phyloP scores from a whole-genome alignment of 2,113 vertebrate species.

The Daubentonia madagascariensis region DNA sequence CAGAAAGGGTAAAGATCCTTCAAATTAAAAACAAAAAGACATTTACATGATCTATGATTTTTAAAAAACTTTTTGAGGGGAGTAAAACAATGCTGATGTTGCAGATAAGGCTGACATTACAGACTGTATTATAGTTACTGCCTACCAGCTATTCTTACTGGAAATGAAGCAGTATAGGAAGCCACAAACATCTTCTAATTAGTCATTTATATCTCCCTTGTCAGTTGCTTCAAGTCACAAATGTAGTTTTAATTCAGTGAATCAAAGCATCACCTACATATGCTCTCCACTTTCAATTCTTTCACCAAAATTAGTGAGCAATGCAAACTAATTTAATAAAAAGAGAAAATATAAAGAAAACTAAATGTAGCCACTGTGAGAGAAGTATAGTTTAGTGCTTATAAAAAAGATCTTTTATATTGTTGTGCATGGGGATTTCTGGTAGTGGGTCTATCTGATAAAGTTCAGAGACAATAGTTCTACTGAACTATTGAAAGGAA shows the following conservation, averaged over 20 bases:
- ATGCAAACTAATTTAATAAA: slow-evolving; percentile 11
- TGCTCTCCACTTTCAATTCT: slow-evolving; percentile 37
- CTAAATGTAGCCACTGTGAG: not conserved
- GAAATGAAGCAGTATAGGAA: not conserved
- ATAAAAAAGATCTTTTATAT: not conserved
- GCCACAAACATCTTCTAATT: not conserved
- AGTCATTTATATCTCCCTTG: not conserved
- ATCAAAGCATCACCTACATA: not conserved
- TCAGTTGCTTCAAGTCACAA: not conserved
- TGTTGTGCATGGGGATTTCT: slow-evolving; percentile 34
- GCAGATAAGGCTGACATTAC: not conserved
- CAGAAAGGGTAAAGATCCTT: not conserved
- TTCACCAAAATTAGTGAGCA: not conserved
- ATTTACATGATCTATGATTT: not conserved
- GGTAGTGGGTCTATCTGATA: slow-evolving; percentile 48
- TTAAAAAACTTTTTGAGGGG: not conserved
- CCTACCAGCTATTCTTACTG: not conserved
- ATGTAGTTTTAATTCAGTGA: not conserved
- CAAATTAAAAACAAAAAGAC: not conserved
- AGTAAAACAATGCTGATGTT: not conserved
- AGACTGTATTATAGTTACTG: not conserved
- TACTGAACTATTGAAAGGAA: slow-evolving; percentile 63
- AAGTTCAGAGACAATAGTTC: slow-evolving; percentile 48
- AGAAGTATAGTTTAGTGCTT: not conserved
- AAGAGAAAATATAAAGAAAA: not conserved